Evolutionary conservation across 2,888 invertebrate genomes (phyloP), one percentile per base, ranked within the genome.

Genomic region (Fabriciana adippe): DNA sequence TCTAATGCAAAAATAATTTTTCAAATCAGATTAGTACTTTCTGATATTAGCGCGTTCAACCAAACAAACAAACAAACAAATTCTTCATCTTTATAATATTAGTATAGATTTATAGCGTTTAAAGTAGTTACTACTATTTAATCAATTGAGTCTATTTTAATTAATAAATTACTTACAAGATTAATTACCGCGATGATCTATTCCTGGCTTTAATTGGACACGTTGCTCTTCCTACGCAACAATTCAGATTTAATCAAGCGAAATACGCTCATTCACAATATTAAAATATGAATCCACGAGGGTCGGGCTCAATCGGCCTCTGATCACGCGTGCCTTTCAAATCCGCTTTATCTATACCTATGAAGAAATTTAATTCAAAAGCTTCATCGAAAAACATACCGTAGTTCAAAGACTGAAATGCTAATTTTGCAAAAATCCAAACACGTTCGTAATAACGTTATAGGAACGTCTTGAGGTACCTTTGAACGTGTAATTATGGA

Each of bases 261-360:
- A 81, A 85, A 85, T 84, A 84, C 80, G 82, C 83, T 83, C 82
- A 83, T 86, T 87, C 87, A 82, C 87, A 84, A 89, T 90, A 91
- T 92, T 90, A 89, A 90, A 90, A 89, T 92, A 91, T 88, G 89
- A 88, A 86, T 88, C 86, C 64, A 60, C 82, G 79, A 75, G 79
- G 79, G 77, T 75, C 76, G 79, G 78, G 83, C 85, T 88, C 90
- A 89, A 90, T 90, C 90, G 89, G 82, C 87, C 85, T 86, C 84
- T 85, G 87, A 90, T 90, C 91, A 90, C 89, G 88, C 87, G 88
- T 86, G 87, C 86, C 89, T 89, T 90, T 87, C 84, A 89, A 90
- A 90, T 87, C 87, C 85, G 88, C 90, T 91, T 90, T 59, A 90
- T 87, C 87, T 53, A 59, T 47, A 60, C 18, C 15, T 48, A 55